These are phyloP conservation scores for Ips typographus DNA, from an alignment of 1,140 invertebrate species.

Conservation along the genomic window DNA sequence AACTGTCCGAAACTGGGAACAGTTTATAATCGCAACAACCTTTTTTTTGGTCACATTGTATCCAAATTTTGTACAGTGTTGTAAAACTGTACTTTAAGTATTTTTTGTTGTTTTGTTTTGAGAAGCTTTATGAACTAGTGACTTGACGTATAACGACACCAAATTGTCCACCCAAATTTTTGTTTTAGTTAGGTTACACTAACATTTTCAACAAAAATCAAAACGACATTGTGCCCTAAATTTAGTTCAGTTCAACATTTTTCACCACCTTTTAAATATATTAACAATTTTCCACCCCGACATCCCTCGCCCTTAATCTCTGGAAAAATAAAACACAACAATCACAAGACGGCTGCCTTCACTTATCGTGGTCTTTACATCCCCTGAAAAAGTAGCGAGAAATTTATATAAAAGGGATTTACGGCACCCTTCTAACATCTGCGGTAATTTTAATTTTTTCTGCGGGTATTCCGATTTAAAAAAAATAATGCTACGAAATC, in stretches of 20 bases:
- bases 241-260: not conserved
- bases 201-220: no score
- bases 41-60: no score
- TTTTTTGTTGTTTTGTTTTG: no score
- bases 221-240: no score
- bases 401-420: slow-evolving; percentile 30
- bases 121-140: no score
- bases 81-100: no score
- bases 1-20: no score
- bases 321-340: slow-evolving; percentile 32
- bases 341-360: slow-evolving; percentile 23
- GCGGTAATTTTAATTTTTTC: slow-evolving; percentile 34
- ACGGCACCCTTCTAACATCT: slow-evolving; percentile 33
- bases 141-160: no score
- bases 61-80: no score
- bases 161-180: no score
- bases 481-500: slow-evolving; percentile 15
- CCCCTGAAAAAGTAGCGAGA: slow-evolving; percentile 25
- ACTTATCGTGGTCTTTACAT: slow-evolving; percentile 31
- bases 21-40: no score
- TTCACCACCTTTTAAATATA: slow-evolving; percentile 31
- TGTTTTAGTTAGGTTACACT: no score
- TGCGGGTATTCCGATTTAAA: slow-evolving; percentile 25
- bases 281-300: slow-evolving; percentile 11
- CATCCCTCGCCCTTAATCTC: slow-evolving; percentile 20